phyloP scores from a whole-genome alignment of 2,113 vertebrate species.

The Hepsetus odoe region DNA sequence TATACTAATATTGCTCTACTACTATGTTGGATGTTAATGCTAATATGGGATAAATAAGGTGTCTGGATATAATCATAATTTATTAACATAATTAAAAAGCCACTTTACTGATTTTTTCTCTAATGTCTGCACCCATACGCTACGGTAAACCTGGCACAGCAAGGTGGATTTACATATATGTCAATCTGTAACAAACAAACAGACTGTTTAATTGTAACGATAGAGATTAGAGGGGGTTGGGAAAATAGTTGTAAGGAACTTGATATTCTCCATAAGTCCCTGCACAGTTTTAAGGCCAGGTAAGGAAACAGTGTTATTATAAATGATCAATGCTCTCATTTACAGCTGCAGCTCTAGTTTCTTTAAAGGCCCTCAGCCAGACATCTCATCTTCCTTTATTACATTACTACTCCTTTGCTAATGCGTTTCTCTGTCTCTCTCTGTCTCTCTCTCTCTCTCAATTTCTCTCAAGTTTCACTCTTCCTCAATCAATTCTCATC shows the following conservation, averaged over 20 bases:
- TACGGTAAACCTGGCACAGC: no score
- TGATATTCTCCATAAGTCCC: slow-evolving; percentile 50
- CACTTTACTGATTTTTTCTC: no score
- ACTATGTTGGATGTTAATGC: no score
- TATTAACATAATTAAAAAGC: no score
- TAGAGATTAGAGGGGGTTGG: no score
- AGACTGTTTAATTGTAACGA: not conserved
- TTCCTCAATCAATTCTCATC: not conserved
- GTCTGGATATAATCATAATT: no score
- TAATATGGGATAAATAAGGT: no score
- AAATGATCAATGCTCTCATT: slow-evolving; percentile 74
- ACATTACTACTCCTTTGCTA: slow-evolving; percentile 42
- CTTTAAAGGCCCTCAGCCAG: slow-evolving; percentile 52
- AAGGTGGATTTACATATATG: no score
- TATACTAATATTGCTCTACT: no score
- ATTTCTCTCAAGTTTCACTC: not conserved
- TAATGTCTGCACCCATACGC: no score
- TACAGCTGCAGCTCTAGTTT: slow-evolving; percentile 55
- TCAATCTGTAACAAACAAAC: not conserved
- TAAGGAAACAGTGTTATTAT: slow-evolving; percentile 65
- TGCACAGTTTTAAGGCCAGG: slow-evolving; percentile 20
- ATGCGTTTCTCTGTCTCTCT: slow-evolving; percentile 24
- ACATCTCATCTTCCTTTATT: slow-evolving; percentile 28
- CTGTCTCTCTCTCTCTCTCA: slow-evolving; percentile 40
- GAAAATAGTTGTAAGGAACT: no score